phyloP scores from a whole-genome alignment of 2,797 vertebrate genomes.

The Ibycter americanus region DNA sequence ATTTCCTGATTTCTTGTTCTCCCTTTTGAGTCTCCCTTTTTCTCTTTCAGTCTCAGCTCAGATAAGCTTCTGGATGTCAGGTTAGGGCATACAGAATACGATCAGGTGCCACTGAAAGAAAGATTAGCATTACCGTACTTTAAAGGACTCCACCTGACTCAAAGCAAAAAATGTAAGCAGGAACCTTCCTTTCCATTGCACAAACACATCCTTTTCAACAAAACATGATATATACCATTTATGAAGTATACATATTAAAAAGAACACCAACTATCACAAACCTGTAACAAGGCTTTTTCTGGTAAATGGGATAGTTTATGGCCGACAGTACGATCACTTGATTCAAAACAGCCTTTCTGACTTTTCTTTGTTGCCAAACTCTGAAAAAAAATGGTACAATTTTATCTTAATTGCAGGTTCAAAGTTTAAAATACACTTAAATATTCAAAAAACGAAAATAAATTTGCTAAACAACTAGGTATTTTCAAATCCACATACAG shows the following conservation, averaged over 20 bases:
- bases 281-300: slow-evolving; percentile 73
- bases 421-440: slow-evolving; percentile 18
- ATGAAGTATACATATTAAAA: not conserved
- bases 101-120: not conserved
- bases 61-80: not conserved
- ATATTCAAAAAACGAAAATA: not conserved
- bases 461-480: not conserved
- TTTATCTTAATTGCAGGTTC: not conserved
- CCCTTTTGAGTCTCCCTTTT: not conserved
- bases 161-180: not conserved
- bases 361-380: slow-evolving; percentile 27
- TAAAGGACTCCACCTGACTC: not conserved
- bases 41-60: not conserved
- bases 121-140: not conserved
- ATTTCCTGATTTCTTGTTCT: not conserved
- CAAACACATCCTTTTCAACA: not conserved
- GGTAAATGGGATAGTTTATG: slow-evolving; percentile 72
- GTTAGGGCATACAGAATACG: not conserved
- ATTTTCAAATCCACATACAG: not conserved
- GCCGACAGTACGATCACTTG: not conserved
- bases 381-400: not conserved
- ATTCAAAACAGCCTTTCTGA: slow-evolving; percentile 39
- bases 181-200: not conserved
- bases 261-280: slow-evolving; percentile 13
- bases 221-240: not conserved